Evolutionary conservation across 2,113 vertebrate species (phyloP), one percentile per base, ranked within the genome.

Genomic region (Tamias sibiricus): DNA sequence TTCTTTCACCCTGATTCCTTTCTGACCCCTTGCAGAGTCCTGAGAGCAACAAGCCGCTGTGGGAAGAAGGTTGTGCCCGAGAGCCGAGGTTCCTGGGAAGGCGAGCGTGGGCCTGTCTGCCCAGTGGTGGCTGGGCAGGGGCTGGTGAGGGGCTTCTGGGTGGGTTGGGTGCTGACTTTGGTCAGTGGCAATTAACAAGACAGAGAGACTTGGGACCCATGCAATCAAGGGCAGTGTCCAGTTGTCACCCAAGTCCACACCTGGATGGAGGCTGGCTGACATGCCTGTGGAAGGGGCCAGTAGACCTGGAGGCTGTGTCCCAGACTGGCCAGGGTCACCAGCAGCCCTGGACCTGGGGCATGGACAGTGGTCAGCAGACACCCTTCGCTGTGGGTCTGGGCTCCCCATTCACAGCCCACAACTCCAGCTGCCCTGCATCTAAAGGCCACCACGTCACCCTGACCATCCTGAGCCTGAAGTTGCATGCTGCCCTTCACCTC

Each of bases 21-120:
- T 88, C 96, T 98, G 98, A 82, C 91, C 98, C 97, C 95, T 87
- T 98, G 97, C 98, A 99, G 99, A 98, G 99, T 99, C 98, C 99
- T 99, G 98, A 99, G 99, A 99, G 99, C 97, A 99, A 99, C 98
- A 99, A 99, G 98, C 99, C 99, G 97, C 98, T 98, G 8, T 94
- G 98, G 94, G 91, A 98, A 98, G 98, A 99, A 57, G 98, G 98
- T 93, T 44, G 99, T 99, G 94, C 99, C 99, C 99, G 98, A 98
- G 98, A 99, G 90, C 98, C 99, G 96, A 98, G 97, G 82, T 98
- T 98, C 64, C 98, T 99, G 97, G 99, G 99, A 98, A 99, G 98
- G 98, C 99, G 49, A 37, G 99, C 99, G 97, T 16, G 16, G 99
- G 99, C 32, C 19, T 98, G 85, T 42, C 52, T 87, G 9, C 52